Percentiles rank a stretch among this genome's conserved stretches.
Conservation (phyloP, 2,113 vertebrate genomes). For the Copsychus sechellarum region DNA sequence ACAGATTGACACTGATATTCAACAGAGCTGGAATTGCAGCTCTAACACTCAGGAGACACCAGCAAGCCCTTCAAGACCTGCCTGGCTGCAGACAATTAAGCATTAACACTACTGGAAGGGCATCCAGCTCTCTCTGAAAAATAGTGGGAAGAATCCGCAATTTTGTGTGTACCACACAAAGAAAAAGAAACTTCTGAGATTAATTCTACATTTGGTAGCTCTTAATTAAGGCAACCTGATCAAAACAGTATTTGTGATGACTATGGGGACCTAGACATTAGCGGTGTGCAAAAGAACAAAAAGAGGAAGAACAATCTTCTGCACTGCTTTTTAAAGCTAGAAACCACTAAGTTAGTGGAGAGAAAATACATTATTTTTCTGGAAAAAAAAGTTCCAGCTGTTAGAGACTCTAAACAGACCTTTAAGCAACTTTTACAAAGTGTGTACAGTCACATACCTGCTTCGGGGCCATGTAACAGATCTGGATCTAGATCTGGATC, state of each 20-base stretch:
- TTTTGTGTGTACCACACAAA: background rate
- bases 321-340: background rate
- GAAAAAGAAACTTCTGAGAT: background rate
- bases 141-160: background rate
- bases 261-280: accelerated
- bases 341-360: background rate
- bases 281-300: background rate
- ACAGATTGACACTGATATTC: background rate
- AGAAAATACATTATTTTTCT: background rate
- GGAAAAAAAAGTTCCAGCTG: background rate
- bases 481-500: slow-evolving; percentile 83
- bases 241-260: background rate
- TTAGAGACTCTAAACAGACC: background rate
- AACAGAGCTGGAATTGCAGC: background rate
- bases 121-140: background rate
- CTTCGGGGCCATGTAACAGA: slow-evolving; percentile 82
- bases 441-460: slow-evolving; percentile 66
- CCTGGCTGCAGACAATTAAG: background rate
- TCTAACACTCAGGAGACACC: background rate
- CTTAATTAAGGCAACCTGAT: background rate
- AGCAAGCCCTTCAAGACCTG: background rate
- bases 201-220: background rate
- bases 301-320: background rate
- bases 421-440: background rate
- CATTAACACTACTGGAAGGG: background rate